Evolutionary conservation across 2,113 vertebrate genomes (phyloP).

Genomic region (Neoarius graeffei): DNA sequence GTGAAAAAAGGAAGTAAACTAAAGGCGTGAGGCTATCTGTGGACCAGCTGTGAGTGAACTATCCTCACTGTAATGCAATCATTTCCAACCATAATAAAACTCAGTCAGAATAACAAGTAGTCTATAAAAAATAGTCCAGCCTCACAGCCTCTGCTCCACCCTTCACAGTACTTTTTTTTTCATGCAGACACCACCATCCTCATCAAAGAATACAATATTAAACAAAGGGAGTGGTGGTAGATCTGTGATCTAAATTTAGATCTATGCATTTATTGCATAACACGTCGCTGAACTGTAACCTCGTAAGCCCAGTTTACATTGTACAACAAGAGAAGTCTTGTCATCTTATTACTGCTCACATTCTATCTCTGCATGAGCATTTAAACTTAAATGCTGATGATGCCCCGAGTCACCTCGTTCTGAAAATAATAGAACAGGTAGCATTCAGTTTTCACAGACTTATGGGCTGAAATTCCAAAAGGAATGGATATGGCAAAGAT

Average conservation of each 20-base stretch:
- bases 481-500: background rate
- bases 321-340: background rate
- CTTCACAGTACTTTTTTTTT: constrained; percentile 15
- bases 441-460: background rate
- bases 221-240: constrained; percentile 5
- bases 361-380: background rate
- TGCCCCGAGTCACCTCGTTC: background rate
- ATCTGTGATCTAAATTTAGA: constrained; percentile 24
- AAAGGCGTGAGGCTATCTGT: constrained; percentile 39
- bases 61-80: constrained; percentile 37
- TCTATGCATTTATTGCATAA: background rate
- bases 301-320: background rate
- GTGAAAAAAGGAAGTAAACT: constrained; percentile 24
- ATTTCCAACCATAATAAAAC: constrained; percentile 45
- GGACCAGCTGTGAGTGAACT: constrained; percentile 41
- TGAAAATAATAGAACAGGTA: background rate
- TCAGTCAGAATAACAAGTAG: constrained; percentile 46
- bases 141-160: constrained; percentile 22
- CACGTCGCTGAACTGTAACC: background rate
- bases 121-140: constrained; percentile 45
- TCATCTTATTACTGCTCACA: background rate
- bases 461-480: background rate
- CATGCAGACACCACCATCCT: constrained; percentile 24
- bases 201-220: constrained; percentile 20
- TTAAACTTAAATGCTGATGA: background rate